Base-by-base conservation (phyloP, 2,797 vertebrate genomes). In the Thripadectes ignobilis region DNA sequence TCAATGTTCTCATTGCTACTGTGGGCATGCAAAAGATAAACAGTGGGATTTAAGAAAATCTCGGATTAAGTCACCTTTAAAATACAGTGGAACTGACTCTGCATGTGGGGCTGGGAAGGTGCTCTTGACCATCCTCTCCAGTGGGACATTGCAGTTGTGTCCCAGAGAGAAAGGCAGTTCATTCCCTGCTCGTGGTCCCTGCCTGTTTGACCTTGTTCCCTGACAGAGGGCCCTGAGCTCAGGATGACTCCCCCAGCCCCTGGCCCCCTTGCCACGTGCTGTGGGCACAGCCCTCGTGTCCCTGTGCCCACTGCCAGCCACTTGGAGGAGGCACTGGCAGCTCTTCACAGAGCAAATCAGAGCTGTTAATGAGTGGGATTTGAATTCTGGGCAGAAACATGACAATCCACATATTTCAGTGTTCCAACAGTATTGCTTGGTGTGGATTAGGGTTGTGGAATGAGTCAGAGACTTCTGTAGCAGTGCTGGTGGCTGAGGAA, bases 241-340 rank as follows among this genome's bases (percentile, higher is more conserved):
- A 5, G n/a, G 17, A 10, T 14, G 39, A 4, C 54, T 63, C 52
- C 3, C 5, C 8, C 6, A 22, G 45, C 32, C 46, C 41, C 34
- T 32, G n/a, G 21, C 46, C 45, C 24, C 1, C 26, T 58, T 29
- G 38, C 61, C 32, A 0, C 2, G 18, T 10, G 13, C 12, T 13
- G 5, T 14, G 38, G 30, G 5, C 45, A 61, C 36, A 46, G 1
- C 13, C 5, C 0, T 11, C 10, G 12, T 41, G 23, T 23, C 45
- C n/a, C 57, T 19, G 7, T 12, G 43, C 36, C 30, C 61, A 6
- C 68, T 27, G 36, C 1, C 11, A 8, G 7, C 23, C 26, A 24
- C 36, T 48, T 6, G 1, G 20, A 29, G 38, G 21, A 26, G 29
- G 10, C 21, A 7, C 17, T 62, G 32, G 49, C 30, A 66, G 30